Evolutionary conservation across 1,140 invertebrate species (phyloP).

Genomic region (Drosophila pseudoobscura): DNA sequence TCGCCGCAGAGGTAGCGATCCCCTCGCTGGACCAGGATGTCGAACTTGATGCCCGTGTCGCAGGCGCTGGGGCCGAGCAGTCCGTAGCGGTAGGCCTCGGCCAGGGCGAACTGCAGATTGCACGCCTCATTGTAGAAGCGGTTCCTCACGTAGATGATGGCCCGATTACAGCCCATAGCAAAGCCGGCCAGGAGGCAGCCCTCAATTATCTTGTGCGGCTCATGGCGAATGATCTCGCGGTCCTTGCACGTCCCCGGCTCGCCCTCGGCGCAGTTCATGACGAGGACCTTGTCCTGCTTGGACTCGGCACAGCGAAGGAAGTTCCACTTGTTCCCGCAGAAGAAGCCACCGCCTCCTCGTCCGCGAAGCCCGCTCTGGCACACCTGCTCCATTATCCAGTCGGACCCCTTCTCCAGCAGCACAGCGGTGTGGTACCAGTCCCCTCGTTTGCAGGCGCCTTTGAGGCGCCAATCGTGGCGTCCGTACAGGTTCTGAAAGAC

Average conservation of each 20-base stretch:
- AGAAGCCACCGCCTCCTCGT: constrained; percentile 98
- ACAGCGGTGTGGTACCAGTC: constrained; percentile 99
- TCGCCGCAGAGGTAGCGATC: constrained; percentile 99
- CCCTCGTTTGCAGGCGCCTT: constrained; percentile 94
- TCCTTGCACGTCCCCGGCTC: constrained; percentile 99
- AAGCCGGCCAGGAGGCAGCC: constrained; percentile 96
- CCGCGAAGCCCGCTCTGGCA: constrained; percentile 96
- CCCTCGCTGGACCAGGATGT: constrained; percentile 96
- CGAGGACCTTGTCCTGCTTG: constrained; percentile 96
- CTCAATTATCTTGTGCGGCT: constrained; percentile 98
- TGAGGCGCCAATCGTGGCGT: constrained; percentile 97
- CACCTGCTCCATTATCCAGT: constrained; percentile 98
- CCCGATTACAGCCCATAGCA: constrained; percentile 97
- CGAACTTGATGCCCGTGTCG: constrained; percentile 98
- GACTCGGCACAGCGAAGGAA: constrained; percentile 95
- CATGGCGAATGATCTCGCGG: constrained; percentile 98
- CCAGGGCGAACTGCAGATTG: constrained; percentile 98
- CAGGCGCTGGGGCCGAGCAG: constrained; percentile 98
- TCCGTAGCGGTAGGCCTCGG: constrained; percentile 97
- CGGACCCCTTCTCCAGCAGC: constrained; percentile 95
- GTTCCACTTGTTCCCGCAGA: constrained; percentile 99
- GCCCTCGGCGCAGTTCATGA: constrained; percentile 98
- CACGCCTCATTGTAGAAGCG: constrained; percentile 99
- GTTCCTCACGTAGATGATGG: constrained; percentile 99
- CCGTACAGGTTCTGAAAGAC: constrained; percentile 99